Percentiles rank a stretch among this genome's conserved stretches.
Conservation (phyloP, 2,113 vertebrate genomes). For the Myotis yumanensis region DNA sequence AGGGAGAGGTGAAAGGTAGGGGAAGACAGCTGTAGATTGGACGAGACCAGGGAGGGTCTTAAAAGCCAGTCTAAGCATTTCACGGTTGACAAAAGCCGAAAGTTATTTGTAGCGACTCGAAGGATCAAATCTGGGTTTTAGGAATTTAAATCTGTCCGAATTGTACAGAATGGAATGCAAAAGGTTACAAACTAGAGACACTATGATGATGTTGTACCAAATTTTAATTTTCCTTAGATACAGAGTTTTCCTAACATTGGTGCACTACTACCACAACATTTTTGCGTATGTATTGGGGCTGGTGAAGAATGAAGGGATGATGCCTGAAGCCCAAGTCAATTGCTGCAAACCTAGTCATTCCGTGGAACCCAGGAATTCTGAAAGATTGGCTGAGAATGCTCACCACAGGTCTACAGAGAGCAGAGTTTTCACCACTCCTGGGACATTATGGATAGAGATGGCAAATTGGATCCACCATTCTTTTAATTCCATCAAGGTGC, state of each 20-base stretch:
- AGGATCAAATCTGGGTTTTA: not conserved
- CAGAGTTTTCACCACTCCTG: not conserved
- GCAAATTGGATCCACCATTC: constrained; percentile 50
- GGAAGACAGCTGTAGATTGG: not conserved
- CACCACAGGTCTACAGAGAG: not conserved
- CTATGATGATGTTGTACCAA: not conserved
- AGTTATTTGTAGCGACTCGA: not conserved
- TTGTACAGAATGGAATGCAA: not conserved
- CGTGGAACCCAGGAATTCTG: not conserved
- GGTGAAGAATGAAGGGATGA: not conserved
- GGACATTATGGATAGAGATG: constrained; percentile 5
- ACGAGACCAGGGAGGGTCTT: not conserved
- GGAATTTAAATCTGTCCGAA: not conserved
- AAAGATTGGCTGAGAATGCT: not conserved
- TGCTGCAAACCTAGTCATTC: not conserved
- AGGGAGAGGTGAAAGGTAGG: not conserved
- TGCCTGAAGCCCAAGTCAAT: not conserved
- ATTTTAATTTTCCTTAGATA: not conserved
- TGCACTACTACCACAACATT: not conserved
- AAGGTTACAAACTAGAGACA: not conserved
- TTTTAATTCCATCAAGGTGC: constrained; percentile 41
- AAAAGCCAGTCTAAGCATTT: not conserved
- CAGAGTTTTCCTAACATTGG: not conserved
- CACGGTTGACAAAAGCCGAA: not conserved
- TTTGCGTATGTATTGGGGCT: not conserved